phyloP scores from a whole-genome alignment of 2,888 invertebrate genomes.

The Anthoptus insignis region DNA sequence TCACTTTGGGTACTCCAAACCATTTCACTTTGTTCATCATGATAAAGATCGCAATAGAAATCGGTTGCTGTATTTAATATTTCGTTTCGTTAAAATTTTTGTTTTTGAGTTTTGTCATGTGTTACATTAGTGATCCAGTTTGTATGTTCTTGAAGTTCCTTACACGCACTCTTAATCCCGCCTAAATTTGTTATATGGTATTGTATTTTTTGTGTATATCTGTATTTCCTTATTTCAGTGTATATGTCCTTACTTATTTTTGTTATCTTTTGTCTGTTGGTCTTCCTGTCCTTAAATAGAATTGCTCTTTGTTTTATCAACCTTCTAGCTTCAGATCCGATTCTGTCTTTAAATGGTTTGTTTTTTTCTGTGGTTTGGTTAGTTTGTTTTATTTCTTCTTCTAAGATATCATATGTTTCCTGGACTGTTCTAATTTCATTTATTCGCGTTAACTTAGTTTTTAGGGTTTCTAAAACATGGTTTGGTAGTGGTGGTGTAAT shows the following conservation, averaged over 20 bases:
- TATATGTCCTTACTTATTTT: too few species aligned
- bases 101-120: neutral
- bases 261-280: too few species aligned
- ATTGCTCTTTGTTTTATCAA: too few species aligned
- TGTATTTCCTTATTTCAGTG: too few species aligned
- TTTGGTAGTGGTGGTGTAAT: neutral
- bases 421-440: neutral
- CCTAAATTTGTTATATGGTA: neutral
- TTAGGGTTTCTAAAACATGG: neutral
- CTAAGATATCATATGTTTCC: neutral
- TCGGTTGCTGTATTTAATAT: conserved; percentile 1
- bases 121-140: neutral
- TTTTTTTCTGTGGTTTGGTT: neutral
- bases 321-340: too few species aligned
- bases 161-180: neutral
- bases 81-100: neutral
- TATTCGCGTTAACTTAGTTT: neutral
- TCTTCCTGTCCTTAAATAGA: too few species aligned
- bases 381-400: neutral
- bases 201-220: neutral
- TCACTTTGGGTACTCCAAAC: too few species aligned
- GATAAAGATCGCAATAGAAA: neutral
- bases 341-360: neutral
- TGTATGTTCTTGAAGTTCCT: neutral
- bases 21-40: too few species aligned